Percentiles rank a stretch among this genome's conserved stretches.
phyloP scores from a whole-genome alignment of 2,888 invertebrate species.

The Onchidella celtica region DNA sequence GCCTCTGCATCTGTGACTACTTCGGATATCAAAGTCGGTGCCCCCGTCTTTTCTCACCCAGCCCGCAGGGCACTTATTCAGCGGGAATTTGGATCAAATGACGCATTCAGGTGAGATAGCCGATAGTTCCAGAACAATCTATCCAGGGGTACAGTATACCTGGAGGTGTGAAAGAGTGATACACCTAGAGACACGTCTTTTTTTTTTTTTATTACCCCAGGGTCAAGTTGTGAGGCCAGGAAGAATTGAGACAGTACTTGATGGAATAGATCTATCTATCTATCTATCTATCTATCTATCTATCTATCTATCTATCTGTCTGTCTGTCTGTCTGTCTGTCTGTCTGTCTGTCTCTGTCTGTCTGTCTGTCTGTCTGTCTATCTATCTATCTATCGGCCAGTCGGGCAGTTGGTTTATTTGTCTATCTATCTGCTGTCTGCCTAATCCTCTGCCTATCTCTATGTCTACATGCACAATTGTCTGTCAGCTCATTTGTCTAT shows the following conservation, averaged over 20 bases:
- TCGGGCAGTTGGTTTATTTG: not conserved
- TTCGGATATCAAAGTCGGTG: not conserved
- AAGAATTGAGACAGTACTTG: too few relatives aligned
- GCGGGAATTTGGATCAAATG: constrained; percentile 13
- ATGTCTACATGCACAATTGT: too few relatives aligned
- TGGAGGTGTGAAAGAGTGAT: too few relatives aligned
- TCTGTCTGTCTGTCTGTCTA: not conserved
- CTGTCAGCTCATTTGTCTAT: not conserved
- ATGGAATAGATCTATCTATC: too few relatives aligned
- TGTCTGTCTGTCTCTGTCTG: constrained; percentile 15
- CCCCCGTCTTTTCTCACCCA: constrained; percentile 11
- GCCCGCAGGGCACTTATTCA: constrained; percentile 25
- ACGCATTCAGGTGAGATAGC: constrained; percentile 7
- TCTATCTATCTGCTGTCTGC: not conserved
- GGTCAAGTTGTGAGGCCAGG: too few relatives aligned
- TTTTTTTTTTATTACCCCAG: too few relatives aligned
- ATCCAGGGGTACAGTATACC: too few relatives aligned
- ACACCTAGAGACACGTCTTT: too few relatives aligned
- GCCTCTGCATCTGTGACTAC: not conserved
- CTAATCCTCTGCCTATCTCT: too few relatives aligned
- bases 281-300: constrained; percentile 32
- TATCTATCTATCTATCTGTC: constrained; percentile 38
- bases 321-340: constrained; percentile 35
- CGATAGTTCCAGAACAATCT: too few relatives aligned
- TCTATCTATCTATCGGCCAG: not conserved